Conservation (phyloP, 2,113 vertebrate species). For the Protobothrops mucrosquamatus region DNA sequence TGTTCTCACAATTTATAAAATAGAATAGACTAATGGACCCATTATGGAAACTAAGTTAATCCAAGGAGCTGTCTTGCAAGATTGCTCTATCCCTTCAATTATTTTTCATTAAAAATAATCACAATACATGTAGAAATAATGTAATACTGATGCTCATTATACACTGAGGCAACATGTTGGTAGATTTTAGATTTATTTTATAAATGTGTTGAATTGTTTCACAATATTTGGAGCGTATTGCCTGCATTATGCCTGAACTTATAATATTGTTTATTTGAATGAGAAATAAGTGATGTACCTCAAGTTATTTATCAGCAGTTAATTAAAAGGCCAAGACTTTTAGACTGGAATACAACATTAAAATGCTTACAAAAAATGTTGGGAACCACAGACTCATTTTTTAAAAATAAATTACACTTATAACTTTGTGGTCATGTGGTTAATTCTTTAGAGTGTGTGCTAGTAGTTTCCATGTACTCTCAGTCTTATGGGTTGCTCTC, state of each 20-base stretch:
- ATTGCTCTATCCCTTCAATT: not conserved
- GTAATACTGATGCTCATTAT: not conserved
- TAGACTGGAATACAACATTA: not conserved
- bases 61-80: not conserved
- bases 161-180: not conserved
- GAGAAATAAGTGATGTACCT: not conserved
- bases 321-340: not conserved
- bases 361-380: not conserved
- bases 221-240: not conserved
- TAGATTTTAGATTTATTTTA: not conserved
- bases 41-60: not conserved
- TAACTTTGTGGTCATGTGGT: not conserved
- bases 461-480: not conserved
- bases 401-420: not conserved
- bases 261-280: not conserved
- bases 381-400: not conserved
- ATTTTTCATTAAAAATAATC: not conserved
- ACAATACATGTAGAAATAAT: not conserved
- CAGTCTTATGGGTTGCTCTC: not conserved
- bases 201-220: not conserved
- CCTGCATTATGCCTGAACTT: not conserved
- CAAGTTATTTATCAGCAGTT: not conserved
- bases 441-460: not conserved
- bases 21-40: not conserved
- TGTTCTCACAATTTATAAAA: not conserved